Percentiles rank a stretch among this genome's conserved stretches.
Conservation (phyloP, 2,113 vertebrate species). For the Semnopithecus entellus region DNA sequence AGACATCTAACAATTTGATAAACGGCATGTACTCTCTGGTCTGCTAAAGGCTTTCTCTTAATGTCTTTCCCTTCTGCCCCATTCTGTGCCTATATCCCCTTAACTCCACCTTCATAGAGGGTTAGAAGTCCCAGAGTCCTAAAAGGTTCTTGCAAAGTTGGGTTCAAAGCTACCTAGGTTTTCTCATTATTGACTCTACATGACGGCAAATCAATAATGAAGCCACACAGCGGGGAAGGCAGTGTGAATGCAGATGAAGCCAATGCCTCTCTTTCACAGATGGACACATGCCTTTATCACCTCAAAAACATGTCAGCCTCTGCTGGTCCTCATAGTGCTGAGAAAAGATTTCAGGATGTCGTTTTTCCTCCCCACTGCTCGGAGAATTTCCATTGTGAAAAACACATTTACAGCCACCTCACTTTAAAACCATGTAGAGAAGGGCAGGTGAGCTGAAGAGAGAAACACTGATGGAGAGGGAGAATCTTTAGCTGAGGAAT, state of each 20-base stretch:
- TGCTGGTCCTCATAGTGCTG: not conserved
- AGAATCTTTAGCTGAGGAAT: not conserved
- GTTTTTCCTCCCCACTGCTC: not conserved
- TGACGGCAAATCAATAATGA: accelerated
- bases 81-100: too few relatives aligned
- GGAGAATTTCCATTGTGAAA: not conserved
- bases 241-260: accelerated
- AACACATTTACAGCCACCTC: not conserved
- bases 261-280: not conserved
- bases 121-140: not conserved
- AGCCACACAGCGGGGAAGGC: accelerated
- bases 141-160: not conserved
- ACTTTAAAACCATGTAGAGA: not conserved
- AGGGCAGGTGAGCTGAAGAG: not conserved
- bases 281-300: accelerated
- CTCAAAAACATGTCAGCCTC: not conserved
- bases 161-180: not conserved
- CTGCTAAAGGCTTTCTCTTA: not conserved
- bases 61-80: not conserved
- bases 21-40: accelerated
- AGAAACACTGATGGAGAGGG: not conserved
- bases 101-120: not conserved
- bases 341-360: not conserved
- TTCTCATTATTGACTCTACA: not conserved
- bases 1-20: not conserved